Evolutionary conservation across 2,797 vertebrate species (phyloP), one percentile per base, ranked within the genome.

Genomic region (Lutjanus argentimaculatus): DNA sequence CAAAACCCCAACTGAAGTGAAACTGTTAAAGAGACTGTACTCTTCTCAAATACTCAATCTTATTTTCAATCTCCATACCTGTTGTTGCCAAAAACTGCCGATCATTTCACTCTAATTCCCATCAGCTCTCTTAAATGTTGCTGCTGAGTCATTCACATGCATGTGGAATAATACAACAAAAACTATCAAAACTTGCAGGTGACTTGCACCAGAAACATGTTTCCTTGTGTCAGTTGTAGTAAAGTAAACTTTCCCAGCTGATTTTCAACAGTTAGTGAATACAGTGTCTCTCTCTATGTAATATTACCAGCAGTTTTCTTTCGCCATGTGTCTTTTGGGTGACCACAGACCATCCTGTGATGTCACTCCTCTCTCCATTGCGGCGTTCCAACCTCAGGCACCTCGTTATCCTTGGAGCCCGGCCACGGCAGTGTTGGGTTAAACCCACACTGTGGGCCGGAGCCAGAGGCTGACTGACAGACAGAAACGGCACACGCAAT

Each of bases 401-500:
- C 91, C 89, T 94, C 84, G 88, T 94, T 95, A 92, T 92, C 85
- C 87, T 91, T 94, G 93, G 90, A 93, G 81, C 67, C 1, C 11
- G 63, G 91, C 93, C 93, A 90, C 40, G 19, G 80, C 88, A 74
- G 80, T 56, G 82, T 77, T 83, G 87, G 83, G 84, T 81, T 85
- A 79, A 90, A 90, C 66, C 89, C 88, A 88, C 81, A 89, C 49
- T 59, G n/a, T 68, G 79, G 68, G 79, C 79, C 53, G 0, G 36
- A 76, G 87, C 87, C 87, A 88, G 79, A 80, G 73, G 83, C 87
- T 83, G 82, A 84, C 75, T 92, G 92, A 92, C 90, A 73, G 85
- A 79, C 77, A 66, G 72, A 72, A 67, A 84, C 61, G 72, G 46
- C 64, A 75, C 87, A 79, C 17, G 53, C 87, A 74, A 56, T 7